Evolutionary conservation across 2,888 invertebrate genomes (phyloP), one percentile per base, ranked within the genome.

Genomic region (Drosophila rellima): DNA sequence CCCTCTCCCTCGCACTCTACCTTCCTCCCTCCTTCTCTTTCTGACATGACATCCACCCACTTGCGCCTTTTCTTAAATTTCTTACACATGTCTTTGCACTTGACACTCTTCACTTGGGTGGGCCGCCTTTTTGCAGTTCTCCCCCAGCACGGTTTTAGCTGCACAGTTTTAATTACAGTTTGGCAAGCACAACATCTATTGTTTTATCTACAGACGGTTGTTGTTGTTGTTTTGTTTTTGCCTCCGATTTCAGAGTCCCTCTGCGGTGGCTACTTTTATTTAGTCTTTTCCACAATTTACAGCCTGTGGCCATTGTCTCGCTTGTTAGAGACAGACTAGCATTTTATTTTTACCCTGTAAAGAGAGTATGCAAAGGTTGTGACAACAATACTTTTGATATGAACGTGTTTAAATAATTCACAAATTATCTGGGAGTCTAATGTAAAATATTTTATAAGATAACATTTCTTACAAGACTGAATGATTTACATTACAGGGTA

Each of bases 81-180:
- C 62, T 76, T 82, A 69, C 86, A 82, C 77, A 77, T 72, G 71
- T 70, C 68, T 74, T 77, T 79, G 84, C 82, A 75, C 87, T 84
- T 84, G 83, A 84, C 84, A 83, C 83, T 72, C 82, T 83, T 78
- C 74, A 73, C 77, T 72, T 78, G 70, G 73, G 70, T 79, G 74
- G 74, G 35, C 60, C 62, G 74, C 52, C 67, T 71, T 74, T 74
- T 75, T 42, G 42, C 73, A 62, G 76, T 55, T 10, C 20, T 26
- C 3, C 17, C 17, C 7, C 17, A 23, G 10, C 31, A 62, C 86
- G 82, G 82, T 86, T 86, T 72, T 29, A 56, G 61, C 70, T 44
- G 65, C 70, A 87, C 69, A 68, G 87, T 78, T 75, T 79, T 87
- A 87, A 84, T 84, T 87, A 84, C 83, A 84, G 83, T 84, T 84